Base-by-base conservation (phyloP, 2,888 invertebrate species). In the Vesta saturnalis region DNA sequence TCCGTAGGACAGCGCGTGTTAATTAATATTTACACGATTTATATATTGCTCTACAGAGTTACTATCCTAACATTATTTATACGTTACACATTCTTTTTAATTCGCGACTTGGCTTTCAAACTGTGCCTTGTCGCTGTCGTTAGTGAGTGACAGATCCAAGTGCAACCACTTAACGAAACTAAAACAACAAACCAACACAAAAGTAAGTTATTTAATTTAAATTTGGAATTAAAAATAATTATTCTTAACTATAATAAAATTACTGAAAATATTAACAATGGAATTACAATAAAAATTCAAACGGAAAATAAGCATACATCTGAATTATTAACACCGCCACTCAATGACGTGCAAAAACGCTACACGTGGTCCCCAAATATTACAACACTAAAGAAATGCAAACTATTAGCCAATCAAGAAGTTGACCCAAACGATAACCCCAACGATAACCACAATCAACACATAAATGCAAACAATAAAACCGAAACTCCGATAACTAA, bases 401-500 rank as follows among this genome's bases (percentile, higher is more conserved):
- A 18, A 6, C 6, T 54, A 54, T 18, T 54, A 14, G n/a, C 54
- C 16, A 54, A 54, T 16, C 54, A 15, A 21, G 19, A 54, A 16
- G 19, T 18, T 16, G 21, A 54, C 10, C 19, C 54, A 54, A 54
- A 54, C 19, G 54, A 54, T 54, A 54, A 8, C 12, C 54, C 54
- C 5, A 18, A 54, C 21, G 54, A 54, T 54, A 54, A 54, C 5
- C 54, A 54, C 19, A 54, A 54, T 54, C 54, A 21, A 54, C 54
- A 54, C 8, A 54, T 18, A 54, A 18, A 54, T 54, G 54, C 54
- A 54, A 18, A 21, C 54, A 16, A 54, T 10, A 54, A 54, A 15
- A 55, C 5, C 10, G 30, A 30, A 30, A 30, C 30, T 30, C 10
- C 30, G 46, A 46, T 14, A 46, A 46, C 8, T 8, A 46, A 46